Conservation (phyloP, 92 coral and sea anemone genomes). For the Plumapathes pennacea region DNA sequence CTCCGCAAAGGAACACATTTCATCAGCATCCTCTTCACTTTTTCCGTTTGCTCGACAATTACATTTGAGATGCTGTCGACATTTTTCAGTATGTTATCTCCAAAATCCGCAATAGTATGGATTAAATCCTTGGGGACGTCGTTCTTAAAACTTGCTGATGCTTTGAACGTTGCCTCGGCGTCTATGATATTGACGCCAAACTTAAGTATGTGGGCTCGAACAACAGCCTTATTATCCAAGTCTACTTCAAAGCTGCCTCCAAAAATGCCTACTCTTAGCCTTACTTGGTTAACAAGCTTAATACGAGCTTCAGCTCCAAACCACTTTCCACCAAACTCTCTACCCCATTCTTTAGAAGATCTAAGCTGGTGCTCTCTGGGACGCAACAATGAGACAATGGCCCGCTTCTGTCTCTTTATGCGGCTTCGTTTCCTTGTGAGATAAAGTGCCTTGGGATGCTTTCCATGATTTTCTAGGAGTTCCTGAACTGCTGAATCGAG, state of each 20-base stretch:
- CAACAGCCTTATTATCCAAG: slow-evolving; percentile 65
- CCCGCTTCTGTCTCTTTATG: slow-evolving; percentile 66
- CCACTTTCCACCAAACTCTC: slow-evolving; percentile 66
- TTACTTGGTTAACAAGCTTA: slow-evolving; percentile 66
- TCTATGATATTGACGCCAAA: slow-evolving; percentile 66
- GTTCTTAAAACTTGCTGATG: slow-evolving; percentile 72
- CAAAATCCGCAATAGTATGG: slow-evolving; percentile 61
- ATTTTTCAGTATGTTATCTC: slow-evolving; percentile 59
- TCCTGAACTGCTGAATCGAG: slow-evolving; percentile 62
- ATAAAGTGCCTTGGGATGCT: slow-evolving; percentile 48
- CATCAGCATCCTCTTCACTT: slow-evolving; percentile 41
- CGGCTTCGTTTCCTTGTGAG: slow-evolving; percentile 44
- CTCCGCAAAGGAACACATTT: slow-evolving; percentile 34
- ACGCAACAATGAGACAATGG: slow-evolving; percentile 69
- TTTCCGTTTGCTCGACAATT: slow-evolving; percentile 32
- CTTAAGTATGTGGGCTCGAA: slow-evolving; percentile 69
- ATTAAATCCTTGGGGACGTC: slow-evolving; percentile 82
- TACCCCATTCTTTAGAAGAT: slow-evolving; percentile 58
- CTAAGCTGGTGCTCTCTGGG: slow-evolving; percentile 76
- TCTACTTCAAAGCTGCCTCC: slow-evolving; percentile 81
- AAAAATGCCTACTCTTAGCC: slow-evolving; percentile 71
- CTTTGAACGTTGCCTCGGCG: slow-evolving; percentile 80
- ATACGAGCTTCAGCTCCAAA: slow-evolving; percentile 78
- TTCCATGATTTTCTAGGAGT: slow-evolving; percentile 73
- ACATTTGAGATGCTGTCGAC: slow-evolving; percentile 59